Evolutionary conservation across 1,140 invertebrate species (phyloP).

Genomic region (Homalodisca vitripennis): DNA sequence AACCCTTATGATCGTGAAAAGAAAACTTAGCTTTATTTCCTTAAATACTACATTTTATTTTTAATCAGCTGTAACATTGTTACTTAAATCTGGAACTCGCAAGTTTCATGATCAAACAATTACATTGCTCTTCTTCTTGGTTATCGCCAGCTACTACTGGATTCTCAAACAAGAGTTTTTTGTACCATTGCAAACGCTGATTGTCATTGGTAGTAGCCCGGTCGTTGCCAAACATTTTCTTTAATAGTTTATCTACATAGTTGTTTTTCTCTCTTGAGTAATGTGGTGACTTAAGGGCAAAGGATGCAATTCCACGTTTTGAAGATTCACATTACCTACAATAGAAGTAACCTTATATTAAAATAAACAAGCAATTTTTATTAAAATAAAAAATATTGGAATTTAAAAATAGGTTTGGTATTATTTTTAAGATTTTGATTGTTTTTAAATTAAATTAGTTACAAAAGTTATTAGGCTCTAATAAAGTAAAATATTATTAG

Average conservation of each 20-base stretch:
- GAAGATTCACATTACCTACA: not conserved
- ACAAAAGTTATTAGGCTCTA: not conserved
- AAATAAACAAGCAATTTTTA: not conserved
- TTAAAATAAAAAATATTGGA: not conserved
- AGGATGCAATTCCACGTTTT: not conserved
- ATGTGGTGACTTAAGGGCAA: not conserved
- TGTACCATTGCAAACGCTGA: not conserved
- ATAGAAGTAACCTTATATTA: not conserved
- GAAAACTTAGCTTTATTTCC: too few species aligned
- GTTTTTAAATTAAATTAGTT: not conserved
- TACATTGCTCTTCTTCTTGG: too few species aligned
- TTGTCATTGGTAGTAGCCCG: not conserved
- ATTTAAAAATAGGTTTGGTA: not conserved
- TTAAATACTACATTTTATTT: too few species aligned
- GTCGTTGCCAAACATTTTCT: conserved; percentile 25
- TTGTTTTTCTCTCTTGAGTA: conserved; percentile 22
- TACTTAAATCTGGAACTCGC: too few species aligned
- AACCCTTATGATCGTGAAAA: too few species aligned
- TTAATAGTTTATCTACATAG: conserved; percentile 30
- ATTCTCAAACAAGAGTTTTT: not conserved
- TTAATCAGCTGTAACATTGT: too few species aligned
- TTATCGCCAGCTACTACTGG: too few species aligned
- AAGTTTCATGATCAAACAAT: too few species aligned
- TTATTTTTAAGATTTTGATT: not conserved
- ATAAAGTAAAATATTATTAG: not conserved